These are phyloP conservation scores for Typhlomys cinereus DNA, from an alignment of 2,113 vertebrate species.

Conservation along the genomic window DNA sequence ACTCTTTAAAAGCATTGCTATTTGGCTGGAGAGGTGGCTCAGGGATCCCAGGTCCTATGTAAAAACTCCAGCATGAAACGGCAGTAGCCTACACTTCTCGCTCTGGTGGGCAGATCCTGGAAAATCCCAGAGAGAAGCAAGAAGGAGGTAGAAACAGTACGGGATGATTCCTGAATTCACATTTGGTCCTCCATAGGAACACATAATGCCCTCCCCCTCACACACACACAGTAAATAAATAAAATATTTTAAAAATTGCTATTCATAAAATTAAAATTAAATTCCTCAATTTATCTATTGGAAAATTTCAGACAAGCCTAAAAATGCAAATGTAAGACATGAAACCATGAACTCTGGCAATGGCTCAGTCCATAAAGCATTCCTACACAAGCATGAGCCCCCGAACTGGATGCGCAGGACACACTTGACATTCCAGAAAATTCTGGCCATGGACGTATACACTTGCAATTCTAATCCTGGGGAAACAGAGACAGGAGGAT, in stretches of 20 bases:
- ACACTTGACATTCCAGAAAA: neutral
- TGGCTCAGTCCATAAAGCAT: neutral
- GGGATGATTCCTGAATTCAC: no score
- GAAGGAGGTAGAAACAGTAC: no score
- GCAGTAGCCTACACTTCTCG: no score
- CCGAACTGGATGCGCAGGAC: neutral
- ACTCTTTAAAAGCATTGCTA: neutral
- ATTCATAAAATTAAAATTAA: conserved; percentile 12
- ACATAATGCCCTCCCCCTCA: no score
- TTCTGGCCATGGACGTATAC: neutral
- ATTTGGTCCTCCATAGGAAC: no score
- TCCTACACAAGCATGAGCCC: neutral
- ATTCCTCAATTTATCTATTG: neutral
- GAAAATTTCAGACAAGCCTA: conserved; percentile 6
- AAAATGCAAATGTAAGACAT: conserved; percentile 11
- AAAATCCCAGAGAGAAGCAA: no score
- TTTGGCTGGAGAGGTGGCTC: no score
- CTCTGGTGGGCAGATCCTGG: no score
- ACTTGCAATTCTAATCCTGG: neutral
- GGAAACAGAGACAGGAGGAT: neutral
- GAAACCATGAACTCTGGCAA: neutral
- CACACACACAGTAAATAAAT: no score
- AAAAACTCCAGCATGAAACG: no score
- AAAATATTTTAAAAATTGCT: neutral
- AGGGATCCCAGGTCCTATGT: no score